Evolutionary conservation across 2,888 invertebrate genomes (phyloP), one percentile per base, ranked within the genome.

Genomic region (Sericinus montela): DNA sequence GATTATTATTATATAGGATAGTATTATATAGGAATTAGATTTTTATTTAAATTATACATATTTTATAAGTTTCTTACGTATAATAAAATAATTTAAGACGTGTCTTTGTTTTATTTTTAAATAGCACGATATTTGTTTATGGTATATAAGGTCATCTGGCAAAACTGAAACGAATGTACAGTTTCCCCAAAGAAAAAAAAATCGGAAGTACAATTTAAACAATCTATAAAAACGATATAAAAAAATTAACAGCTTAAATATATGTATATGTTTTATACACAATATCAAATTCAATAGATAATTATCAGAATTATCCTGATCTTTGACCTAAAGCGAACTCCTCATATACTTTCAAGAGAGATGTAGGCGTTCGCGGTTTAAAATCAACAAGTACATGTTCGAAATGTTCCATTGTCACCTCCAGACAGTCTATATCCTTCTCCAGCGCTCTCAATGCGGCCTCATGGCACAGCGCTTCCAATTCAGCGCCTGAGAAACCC

Each of bases 401-500:
- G 75, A 98, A 97, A 84, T 98, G 94, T 32, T 83, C 76, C 82
- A 89, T 90, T 2, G 83, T 81, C 0, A 98, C 92, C 48, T 73
- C 69, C 9, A 80, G 63, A 23, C 93, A 92, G 6, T 93, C 82
- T 1, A 97, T 82, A 71, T 93, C 91, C 60, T 94, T 94, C 69
- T 96, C 94, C 39, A 98, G 78, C 1, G 97, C 96, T 67, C 91
- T 92, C 72, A 97, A 86, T 0, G 96, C 98, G 6, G 98, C 98
- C 80, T 98, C 97, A 54, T 97, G 94, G 67, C 98, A 98, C 1
- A 98, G 90, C 0, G 97, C 97, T 59, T 93, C 91, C 32, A 96
- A 90, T 88, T 99, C 99, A 0, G 99, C 99, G 0, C 99, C 99
- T 0, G 98, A 98, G 80, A 96, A 98, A 0, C 94, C 93, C 23